Conservation (phyloP, 1,140 invertebrate genomes). For the Heliconius nattereri region DNA sequence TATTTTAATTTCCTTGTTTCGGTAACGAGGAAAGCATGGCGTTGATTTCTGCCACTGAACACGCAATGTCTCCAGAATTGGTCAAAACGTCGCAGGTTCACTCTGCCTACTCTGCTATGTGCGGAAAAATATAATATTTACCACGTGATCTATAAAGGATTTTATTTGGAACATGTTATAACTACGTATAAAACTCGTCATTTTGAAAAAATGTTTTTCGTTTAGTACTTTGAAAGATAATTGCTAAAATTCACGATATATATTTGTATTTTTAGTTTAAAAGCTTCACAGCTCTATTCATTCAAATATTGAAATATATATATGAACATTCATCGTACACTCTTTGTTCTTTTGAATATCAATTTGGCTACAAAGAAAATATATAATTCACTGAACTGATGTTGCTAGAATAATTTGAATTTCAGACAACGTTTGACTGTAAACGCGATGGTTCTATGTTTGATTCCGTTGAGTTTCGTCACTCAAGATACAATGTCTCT, state of each 20-base stretch:
- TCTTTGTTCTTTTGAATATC: not conserved
- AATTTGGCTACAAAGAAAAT: not conserved
- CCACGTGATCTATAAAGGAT: not conserved
- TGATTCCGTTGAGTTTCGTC: too few relatives aligned
- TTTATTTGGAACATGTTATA: not conserved
- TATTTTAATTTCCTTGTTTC: not conserved
- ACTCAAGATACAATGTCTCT: too few relatives aligned
- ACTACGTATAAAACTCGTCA: not conserved
- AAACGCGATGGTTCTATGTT: too few relatives aligned
- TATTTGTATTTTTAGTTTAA: not conserved
- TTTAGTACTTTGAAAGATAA: not conserved
- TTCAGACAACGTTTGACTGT: not conserved
- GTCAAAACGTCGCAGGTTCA: too few relatives aligned
- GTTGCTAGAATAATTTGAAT: not conserved
- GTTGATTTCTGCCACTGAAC: too few relatives aligned
- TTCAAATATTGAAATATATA: not conserved
- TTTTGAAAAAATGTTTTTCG: not conserved
- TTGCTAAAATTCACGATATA: not conserved
- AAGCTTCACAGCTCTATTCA: not conserved
- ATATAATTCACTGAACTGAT: not conserved
- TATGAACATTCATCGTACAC: not conserved
- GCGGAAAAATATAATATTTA: not conserved
- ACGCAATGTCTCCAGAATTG: too few relatives aligned
- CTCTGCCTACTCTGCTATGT: too few relatives aligned
- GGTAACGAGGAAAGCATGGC: too few relatives aligned